phyloP scores from a whole-genome alignment of 37 sponge, comb jelly and placozoan species.

The Aplysina aerophoba region DNA sequence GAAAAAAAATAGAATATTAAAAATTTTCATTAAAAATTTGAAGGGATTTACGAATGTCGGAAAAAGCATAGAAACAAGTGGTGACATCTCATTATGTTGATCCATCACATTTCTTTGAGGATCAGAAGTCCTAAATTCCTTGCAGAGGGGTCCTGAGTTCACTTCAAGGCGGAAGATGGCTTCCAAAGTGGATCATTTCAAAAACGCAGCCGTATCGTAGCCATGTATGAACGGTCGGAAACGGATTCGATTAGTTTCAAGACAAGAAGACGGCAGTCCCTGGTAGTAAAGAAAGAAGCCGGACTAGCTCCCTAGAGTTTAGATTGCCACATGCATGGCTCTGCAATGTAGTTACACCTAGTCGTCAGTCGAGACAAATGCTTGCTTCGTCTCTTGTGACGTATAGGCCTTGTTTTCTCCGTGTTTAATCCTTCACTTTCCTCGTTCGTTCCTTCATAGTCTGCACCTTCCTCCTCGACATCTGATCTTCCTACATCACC shows the following conservation, averaged over 20 bases:
- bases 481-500: not conserved
- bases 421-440: not conserved
- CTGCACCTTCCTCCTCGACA: not conserved
- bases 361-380: constrained; percentile 6
- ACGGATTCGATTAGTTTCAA: not conserved
- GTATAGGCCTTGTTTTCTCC: not conserved
- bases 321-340: too few species aligned
- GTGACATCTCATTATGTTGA: too few species aligned
- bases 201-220: not conserved
- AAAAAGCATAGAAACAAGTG: too few species aligned
- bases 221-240: not conserved
- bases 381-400: not conserved
- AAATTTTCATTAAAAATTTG: too few species aligned
- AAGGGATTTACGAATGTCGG: too few species aligned
- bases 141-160: too few species aligned
- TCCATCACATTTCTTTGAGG: too few species aligned
- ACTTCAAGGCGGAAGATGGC: too few species aligned
- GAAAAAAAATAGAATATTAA: too few species aligned
- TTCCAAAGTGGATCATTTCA: constrained; percentile 2
- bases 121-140: too few species aligned
- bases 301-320: too few species aligned
- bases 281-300: too few species aligned
- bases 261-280: not conserved
- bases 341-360: not conserved
- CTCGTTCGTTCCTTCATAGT: not conserved